Evolutionary conservation across 2,113 vertebrate genomes (phyloP).

Genomic region (Athene noctua): DNA sequence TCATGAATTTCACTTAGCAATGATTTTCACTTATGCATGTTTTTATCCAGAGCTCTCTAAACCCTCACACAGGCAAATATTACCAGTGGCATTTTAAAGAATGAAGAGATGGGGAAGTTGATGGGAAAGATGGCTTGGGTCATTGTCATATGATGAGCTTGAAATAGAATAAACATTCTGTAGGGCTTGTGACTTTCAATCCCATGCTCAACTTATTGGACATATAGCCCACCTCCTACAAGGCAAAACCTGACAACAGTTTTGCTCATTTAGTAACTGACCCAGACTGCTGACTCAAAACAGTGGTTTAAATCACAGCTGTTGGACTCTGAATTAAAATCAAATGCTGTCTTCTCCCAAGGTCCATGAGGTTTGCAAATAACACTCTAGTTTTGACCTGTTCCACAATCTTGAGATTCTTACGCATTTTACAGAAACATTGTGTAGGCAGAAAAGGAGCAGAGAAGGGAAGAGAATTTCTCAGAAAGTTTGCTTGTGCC

Average conservation of each 20-base stretch:
- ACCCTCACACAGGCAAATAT: not conserved
- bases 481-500: not conserved
- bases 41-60: not conserved
- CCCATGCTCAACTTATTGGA: not conserved
- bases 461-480: not conserved
- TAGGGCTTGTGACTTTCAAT: constrained; percentile 19
- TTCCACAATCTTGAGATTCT: not conserved
- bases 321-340: not conserved
- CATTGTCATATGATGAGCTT: constrained; percentile 33
- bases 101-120: constrained; percentile 12
- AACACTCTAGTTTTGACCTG: not conserved
- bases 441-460: not conserved
- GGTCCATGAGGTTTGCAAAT: not conserved
- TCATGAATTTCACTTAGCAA: not conserved
- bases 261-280: not conserved
- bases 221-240: not conserved
- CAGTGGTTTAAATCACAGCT: not conserved
- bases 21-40: not conserved
- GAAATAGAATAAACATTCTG: constrained; percentile 7
- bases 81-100: not conserved
- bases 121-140: not conserved
- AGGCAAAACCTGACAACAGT: not conserved
- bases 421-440: not conserved
- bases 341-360: not conserved
- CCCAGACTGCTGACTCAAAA: not conserved